A percentile compares a stretch with the other conserved stretches of the same genome.
These are phyloP conservation scores for Zaprionus gabonicus DNA, from an alignment of 1,140 invertebrate species.

Conservation along the genomic window DNA sequence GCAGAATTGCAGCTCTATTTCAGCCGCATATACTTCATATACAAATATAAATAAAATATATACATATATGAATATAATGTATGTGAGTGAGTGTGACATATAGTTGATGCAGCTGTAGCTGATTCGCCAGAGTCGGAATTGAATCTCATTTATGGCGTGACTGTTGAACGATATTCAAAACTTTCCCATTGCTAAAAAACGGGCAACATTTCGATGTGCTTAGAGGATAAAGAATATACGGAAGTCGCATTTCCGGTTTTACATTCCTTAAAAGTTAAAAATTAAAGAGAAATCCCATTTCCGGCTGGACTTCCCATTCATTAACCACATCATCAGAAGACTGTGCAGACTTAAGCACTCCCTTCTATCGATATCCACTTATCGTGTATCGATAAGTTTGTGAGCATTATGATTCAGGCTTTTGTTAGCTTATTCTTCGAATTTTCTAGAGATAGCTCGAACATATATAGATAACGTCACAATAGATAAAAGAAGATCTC, in stretches of 20 bases:
- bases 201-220: background rate
- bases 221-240: background rate
- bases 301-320: too few species aligned
- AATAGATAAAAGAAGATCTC: background rate
- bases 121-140: background rate
- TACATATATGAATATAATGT: background rate
- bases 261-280: background rate
- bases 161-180: background rate
- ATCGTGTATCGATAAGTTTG: background rate
- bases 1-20: slow-evolving; percentile 31
- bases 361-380: background rate
- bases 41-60: background rate
- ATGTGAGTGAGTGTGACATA: background rate
- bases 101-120: background rate
- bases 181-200: background rate
- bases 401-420: slow-evolving; percentile 2
- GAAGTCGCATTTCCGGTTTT: background rate
- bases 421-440: background rate
- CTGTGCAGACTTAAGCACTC: too few species aligned
- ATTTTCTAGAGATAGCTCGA: background rate
- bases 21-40: background rate
- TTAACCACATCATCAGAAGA: too few species aligned
- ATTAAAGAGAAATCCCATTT: background rate
- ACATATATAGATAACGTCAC: slow-evolving; percentile 7
- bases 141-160: slow-evolving; percentile 1